Evolutionary conservation across 1,140 invertebrate species (phyloP).

Genomic region (Amyelois transitella): DNA sequence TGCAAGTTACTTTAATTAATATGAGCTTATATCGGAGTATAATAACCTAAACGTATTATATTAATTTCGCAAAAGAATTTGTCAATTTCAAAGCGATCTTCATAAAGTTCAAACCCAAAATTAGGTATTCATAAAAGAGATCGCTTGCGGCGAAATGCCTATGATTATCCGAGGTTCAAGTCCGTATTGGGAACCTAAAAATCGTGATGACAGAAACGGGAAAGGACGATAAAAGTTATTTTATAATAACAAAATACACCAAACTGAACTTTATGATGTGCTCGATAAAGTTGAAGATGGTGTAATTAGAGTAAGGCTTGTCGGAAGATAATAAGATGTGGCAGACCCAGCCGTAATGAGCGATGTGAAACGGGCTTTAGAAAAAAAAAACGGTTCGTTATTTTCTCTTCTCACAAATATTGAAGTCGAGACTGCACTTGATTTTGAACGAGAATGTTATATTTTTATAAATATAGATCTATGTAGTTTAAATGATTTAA

Average conservation of each 20-base stretch:
- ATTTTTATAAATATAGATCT: not conserved
- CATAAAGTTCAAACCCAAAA: slow-evolving; percentile 37
- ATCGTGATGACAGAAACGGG: slow-evolving; percentile 42
- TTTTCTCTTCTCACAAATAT: slow-evolving; percentile 27
- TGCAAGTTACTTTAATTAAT: too few relatives aligned
- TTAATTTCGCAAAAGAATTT: slow-evolving; percentile 24
- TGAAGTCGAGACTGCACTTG: not conserved
- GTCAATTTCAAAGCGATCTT: slow-evolving; percentile 38
- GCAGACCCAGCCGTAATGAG: slow-evolving; percentile 47
- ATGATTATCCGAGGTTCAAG: slow-evolving; percentile 53
- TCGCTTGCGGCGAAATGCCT: slow-evolving; percentile 47
- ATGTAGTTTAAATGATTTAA: too few relatives aligned
- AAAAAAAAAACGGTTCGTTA: slow-evolving; percentile 40
- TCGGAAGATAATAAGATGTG: slow-evolving; percentile 50
- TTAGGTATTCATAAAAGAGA: slow-evolving; percentile 61
- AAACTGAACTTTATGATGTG: slow-evolving; percentile 21
- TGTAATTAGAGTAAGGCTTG: slow-evolving; percentile 11
- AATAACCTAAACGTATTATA: slow-evolving; percentile 9
- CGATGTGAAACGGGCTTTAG: slow-evolving; percentile 39
- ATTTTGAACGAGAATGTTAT: not conserved
- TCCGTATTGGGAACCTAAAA: slow-evolving; percentile 47
- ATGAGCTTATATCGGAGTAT: not conserved
- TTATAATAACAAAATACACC: slow-evolving; percentile 10
- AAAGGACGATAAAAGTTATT: slow-evolving; percentile 37
- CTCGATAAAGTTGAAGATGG: slow-evolving; percentile 16